Conservation (phyloP, 2,113 vertebrate species). For the Tyto alba region DNA sequence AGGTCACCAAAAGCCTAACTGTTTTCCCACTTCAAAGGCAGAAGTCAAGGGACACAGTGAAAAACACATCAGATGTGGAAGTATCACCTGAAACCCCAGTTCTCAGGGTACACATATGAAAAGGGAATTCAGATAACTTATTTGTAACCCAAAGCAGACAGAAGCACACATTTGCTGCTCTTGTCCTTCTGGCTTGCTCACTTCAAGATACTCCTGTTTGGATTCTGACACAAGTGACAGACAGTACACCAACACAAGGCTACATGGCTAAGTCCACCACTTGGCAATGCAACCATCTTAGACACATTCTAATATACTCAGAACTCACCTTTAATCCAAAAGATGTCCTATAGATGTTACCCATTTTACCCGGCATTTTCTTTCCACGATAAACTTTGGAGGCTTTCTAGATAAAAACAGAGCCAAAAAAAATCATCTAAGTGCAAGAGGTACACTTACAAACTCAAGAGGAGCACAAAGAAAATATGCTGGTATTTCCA, state of each 20-base stretch:
- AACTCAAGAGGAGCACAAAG: not conserved
- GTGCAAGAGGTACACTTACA: not conserved
- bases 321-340: constrained; percentile 85
- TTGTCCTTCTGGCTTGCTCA: not conserved
- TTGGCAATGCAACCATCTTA: not conserved
- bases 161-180: not conserved
- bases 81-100: not conserved
- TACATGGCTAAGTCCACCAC: not conserved
- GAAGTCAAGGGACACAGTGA: not conserved
- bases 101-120: not conserved
- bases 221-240: not conserved
- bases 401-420: constrained; percentile 77
- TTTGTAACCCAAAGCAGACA: not conserved
- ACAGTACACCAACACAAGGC: not conserved
- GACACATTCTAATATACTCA: too few relatives aligned
- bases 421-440: not conserved
- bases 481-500: not conserved
- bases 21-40: not conserved
- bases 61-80: not conserved
- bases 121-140: not conserved
- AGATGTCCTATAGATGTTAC: constrained; percentile 80
- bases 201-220: not conserved
- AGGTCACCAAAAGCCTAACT: not conserved
- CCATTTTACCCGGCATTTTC: constrained; percentile 94
- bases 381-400: constrained; percentile 89